A percentile compares a stretch with the other conserved stretches of the same genome.
Evolutionary conservation across 2,113 vertebrate genomes (phyloP).

Genomic region (Suncus etruscus): DNA sequence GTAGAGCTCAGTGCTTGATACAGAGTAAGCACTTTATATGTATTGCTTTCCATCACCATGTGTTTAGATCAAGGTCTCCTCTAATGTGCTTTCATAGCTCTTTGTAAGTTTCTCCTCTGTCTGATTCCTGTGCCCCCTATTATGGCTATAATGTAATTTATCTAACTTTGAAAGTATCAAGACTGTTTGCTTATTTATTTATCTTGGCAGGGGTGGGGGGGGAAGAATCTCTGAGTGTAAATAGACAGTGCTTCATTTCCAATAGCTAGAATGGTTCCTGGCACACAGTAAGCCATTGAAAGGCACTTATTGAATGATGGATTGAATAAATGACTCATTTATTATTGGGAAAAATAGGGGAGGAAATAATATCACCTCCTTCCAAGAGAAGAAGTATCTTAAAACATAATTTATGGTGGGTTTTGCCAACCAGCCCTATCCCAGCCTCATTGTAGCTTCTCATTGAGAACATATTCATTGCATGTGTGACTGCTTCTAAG

Average conservation of each 20-base stretch:
- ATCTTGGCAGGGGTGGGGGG: background rate
- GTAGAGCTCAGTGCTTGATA: background rate
- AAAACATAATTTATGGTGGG: background rate
- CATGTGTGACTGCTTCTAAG: background rate
- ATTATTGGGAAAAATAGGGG: background rate
- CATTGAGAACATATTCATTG: background rate
- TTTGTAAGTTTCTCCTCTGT: background rate
- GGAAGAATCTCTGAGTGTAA: background rate
- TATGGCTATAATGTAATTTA: background rate
- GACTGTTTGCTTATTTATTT: slow-evolving; percentile 6
- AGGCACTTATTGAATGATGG: background rate
- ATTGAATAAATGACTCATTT: background rate
- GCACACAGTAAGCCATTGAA: background rate
- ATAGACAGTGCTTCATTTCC: background rate
- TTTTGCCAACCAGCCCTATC: background rate
- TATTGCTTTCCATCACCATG: background rate
- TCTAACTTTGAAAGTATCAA: background rate
- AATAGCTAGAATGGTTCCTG: background rate
- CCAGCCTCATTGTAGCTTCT: background rate
- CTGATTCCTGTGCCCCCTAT: background rate
- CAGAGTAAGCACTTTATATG: background rate
- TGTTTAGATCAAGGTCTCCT: background rate
- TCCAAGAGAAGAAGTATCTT: background rate
- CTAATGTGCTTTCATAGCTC: background rate
- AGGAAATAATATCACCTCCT: background rate